phyloP scores from a whole-genome alignment of 2,888 invertebrate genomes.

The Stictocephala bisonia region DNA sequence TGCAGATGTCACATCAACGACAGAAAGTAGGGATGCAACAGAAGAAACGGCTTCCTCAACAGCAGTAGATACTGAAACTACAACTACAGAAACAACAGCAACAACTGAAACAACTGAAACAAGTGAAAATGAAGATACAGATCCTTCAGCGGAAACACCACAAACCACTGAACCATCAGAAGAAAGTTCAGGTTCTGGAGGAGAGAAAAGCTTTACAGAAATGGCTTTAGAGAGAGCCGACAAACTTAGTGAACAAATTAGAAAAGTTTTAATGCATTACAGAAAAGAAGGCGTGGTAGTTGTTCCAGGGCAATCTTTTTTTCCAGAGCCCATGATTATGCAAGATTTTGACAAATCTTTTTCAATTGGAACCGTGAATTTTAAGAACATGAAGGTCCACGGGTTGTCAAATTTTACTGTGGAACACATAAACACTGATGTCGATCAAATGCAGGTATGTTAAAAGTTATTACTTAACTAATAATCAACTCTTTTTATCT shows the following conservation, averaged over 20 bases:
- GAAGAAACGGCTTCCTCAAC: not conserved
- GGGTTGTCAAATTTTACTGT: slow-evolving; percentile 85
- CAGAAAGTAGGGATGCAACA: not conserved
- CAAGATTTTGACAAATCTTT: slow-evolving; percentile 81
- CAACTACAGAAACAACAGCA: not conserved
- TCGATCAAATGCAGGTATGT: slow-evolving; percentile 77
- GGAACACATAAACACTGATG: slow-evolving; percentile 75
- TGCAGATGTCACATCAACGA: not conserved
- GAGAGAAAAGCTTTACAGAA: slow-evolving; percentile 20
- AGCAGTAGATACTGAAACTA: not conserved
- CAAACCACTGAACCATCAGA: not conserved
- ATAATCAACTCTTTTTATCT: too few species aligned
- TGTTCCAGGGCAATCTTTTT: slow-evolving; percentile 79
- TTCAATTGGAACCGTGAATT: slow-evolving; percentile 75
- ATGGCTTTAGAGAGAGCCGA: slow-evolving; percentile 62
- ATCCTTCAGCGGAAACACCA: not conserved
- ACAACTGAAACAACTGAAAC: slow-evolving; percentile 31
- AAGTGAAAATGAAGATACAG: not conserved
- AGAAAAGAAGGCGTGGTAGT: slow-evolving; percentile 84
- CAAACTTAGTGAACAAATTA: slow-evolving; percentile 78
- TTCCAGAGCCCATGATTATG: slow-evolving; percentile 81
- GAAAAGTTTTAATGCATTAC: slow-evolving; percentile 79
- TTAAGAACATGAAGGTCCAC: slow-evolving; percentile 77
- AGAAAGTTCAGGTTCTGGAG: not conserved
- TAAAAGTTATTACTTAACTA: slow-evolving; percentile 15